Percentiles rank a stretch among this genome's conserved stretches.
Evolutionary conservation across 35 echinoderm and acorn worm genomes (phyloP).

Genomic region (Apostichopus parvimensis): DNA sequence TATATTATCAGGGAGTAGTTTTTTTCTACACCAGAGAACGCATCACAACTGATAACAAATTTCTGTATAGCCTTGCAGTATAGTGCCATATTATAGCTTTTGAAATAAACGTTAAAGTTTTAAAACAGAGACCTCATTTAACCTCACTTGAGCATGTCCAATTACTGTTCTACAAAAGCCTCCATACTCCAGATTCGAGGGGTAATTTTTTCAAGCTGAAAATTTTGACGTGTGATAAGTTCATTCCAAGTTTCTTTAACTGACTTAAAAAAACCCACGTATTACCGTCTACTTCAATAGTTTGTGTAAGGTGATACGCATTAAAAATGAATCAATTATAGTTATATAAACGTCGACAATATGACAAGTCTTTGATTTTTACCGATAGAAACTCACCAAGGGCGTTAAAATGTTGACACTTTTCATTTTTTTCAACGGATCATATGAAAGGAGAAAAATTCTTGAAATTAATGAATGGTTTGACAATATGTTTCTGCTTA

Average conservation of each 20-base stretch:
- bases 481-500: neutral
- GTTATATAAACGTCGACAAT: neutral
- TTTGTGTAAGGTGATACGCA: neutral
- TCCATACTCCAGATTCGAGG: neutral
- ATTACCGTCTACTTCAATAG: neutral
- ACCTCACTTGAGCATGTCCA: neutral
- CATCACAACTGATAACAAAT: too few relatives aligned
- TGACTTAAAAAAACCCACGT: neutral
- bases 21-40: too few relatives aligned
- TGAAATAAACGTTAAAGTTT: neutral
- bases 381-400: neutral
- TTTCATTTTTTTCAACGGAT: neutral
- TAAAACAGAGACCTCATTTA: neutral
- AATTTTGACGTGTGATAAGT: neutral
- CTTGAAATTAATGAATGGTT: neutral
- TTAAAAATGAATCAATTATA: slow-evolving; percentile 11
- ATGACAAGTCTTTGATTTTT: slow-evolving; percentile 4
- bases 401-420: neutral
- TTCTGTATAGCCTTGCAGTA: too few relatives aligned
- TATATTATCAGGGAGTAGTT: too few relatives aligned
- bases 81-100: neutral
- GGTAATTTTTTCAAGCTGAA: neutral
- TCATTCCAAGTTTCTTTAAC: neutral
- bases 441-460: neutral
- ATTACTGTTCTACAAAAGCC: neutral